Evolutionary conservation across 2,113 vertebrate species (phyloP), one percentile per base, ranked within the genome.

Genomic region (Rana temporaria): DNA sequence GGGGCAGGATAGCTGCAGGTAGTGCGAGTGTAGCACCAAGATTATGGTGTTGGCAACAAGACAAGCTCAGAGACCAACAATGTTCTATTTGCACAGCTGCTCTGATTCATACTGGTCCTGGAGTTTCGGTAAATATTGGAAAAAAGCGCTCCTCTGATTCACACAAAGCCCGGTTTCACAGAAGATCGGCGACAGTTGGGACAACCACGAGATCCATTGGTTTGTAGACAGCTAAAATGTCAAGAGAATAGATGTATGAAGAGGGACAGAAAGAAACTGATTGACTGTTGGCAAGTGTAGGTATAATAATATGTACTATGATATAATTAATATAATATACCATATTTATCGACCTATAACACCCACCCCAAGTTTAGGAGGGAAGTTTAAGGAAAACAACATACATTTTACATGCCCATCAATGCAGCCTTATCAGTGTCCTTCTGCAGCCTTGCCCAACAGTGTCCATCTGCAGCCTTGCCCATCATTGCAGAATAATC

Each of bases 111-210:
- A 84, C 88, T 90, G 64, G 79, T 78, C 82, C 81, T 87, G 62
- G 87, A 92, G 56, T 89, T 74, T 32, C 87, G 89, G 85, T 91
- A 90, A 53, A 87, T 87, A 34, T 90, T 93, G 53, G 74, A 72
- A 34, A 91, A 82, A 19, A 85, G 84, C 7, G 3, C 32, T 63
- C 17, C 85, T 87, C 38, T 86, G 26, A 4, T 78, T 48, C 95
- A 99, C 88, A 99, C 98, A 71, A 98, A 99, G 71, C 97, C 96
- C 0, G 97, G 97, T 88, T 99, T 99, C 93, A 99, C 91, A 57
- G 97, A 97, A 3, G 93, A 91, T 67, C 96, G 96, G 79, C 94
- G 95, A 85, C 98, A 99, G 84, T 96, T 98, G 32, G 97, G 96
- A 87, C 98, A 99, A 55, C 96, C 97, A 59, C 95, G 95, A 4